Conservation (phyloP, 2,888 invertebrate species). For the Taphrorychus bicolor region DNA sequence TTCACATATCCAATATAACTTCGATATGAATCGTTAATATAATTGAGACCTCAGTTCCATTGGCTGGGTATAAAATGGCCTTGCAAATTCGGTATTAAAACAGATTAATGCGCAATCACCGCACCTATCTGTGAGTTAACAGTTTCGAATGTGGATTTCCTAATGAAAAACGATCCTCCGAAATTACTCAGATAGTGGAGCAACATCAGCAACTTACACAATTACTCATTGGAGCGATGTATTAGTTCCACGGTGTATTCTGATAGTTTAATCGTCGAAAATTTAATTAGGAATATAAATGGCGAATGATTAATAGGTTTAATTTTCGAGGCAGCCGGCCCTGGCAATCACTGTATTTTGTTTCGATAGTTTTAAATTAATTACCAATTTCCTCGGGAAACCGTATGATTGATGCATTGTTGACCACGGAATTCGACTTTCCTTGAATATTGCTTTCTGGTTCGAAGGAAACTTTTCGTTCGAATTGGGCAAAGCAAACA, state of each 20-base stretch:
- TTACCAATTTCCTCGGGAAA: background rate
- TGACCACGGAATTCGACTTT: too few relatives aligned
- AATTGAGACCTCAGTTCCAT: too few relatives aligned
- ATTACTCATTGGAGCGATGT: constrained; percentile 30
- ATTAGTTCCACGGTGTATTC: constrained; percentile 27
- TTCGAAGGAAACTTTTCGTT: too few relatives aligned
- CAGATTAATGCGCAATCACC: background rate
- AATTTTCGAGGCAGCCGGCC: constrained; percentile 19
- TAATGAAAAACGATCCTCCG: constrained; percentile 3
- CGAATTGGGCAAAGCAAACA: background rate
- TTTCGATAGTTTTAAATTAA: constrained; percentile 38
- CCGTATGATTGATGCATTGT: constrained; percentile 23
- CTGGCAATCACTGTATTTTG: constrained; percentile 22
- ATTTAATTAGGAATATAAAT: constrained; percentile 35
- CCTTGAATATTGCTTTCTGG: too few relatives aligned
- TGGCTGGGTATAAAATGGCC: too few relatives aligned
- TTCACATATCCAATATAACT: too few relatives aligned
- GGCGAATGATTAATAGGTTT: constrained; percentile 31
- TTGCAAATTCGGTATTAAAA: background rate
- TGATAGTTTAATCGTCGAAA: constrained; percentile 32
- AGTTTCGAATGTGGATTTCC: background rate
- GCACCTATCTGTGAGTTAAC: background rate
- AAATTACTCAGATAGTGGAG: constrained; percentile 5
- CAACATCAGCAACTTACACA: constrained; percentile 19
- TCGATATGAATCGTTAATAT: too few relatives aligned